Percentiles rank a stretch among this genome's conserved stretches.
These are phyloP conservation scores for Hemitrygon akajei DNA, from an alignment of 2,797 vertebrate genomes.

Conservation along the genomic window DNA sequence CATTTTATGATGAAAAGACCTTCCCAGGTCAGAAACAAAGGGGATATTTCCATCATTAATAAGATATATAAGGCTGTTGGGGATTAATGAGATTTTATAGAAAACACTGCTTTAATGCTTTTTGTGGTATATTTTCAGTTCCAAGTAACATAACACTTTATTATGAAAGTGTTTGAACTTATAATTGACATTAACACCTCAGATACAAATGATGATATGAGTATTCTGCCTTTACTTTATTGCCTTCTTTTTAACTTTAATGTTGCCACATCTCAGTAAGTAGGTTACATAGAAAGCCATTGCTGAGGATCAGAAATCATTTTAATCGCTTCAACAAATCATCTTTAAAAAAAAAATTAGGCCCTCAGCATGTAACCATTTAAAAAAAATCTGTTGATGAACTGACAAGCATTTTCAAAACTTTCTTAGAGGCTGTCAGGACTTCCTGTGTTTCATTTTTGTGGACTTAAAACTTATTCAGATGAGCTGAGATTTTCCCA, in stretches of 20 bases:
- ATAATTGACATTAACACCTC: conserved; percentile 20
- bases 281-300: conserved; percentile 15
- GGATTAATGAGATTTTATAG: background rate
- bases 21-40: background rate
- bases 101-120: background rate
- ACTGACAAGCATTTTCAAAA: background rate
- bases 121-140: background rate
- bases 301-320: background rate
- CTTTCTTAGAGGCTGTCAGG: background rate
- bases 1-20: background rate
- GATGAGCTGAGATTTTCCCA: background rate
- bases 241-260: conserved; percentile 1
- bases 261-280: background rate
- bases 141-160: background rate
- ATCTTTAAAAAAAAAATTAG: conserved; percentile 17
- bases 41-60: conserved; percentile 28
- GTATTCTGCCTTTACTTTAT: conserved; percentile 21
- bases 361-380: background rate
- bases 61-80: background rate
- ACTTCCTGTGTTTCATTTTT: background rate
- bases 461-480: background rate
- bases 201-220: conserved; percentile 19
- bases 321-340: conserved; percentile 26
- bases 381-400: background rate
- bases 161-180: background rate